phyloP scores from a whole-genome alignment of 2,797 vertebrate genomes.

The Lacerta agilis region DNA sequence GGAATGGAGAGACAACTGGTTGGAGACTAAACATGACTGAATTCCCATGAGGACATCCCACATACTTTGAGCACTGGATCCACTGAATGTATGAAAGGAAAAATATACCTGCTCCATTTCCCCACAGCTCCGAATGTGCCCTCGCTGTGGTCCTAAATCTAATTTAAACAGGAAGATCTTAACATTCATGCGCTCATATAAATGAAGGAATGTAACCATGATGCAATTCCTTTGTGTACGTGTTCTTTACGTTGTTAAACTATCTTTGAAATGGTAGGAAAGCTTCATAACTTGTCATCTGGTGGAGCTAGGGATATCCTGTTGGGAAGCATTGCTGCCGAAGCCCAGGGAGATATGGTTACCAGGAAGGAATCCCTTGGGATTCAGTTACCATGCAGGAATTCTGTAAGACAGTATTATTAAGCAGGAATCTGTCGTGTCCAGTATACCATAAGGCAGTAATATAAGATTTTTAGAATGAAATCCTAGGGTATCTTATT shows the following conservation, averaged over 20 bases:
- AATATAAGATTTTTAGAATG: conserved; percentile 78
- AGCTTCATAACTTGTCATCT: conserved; percentile 68
- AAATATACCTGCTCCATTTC: not conserved
- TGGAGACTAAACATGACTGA: not conserved
- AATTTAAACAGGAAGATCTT: not conserved
- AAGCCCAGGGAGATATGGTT: conserved; percentile 74
- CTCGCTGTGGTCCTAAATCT: not conserved
- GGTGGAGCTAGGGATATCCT: conserved; percentile 64
- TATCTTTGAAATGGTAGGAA: conserved; percentile 57
- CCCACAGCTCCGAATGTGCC: not conserved
- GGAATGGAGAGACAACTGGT: not conserved
- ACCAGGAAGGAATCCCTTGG: conserved; percentile 71
- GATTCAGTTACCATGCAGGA: conserved; percentile 72
- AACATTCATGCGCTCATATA: not conserved
- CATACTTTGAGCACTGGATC: not conserved
- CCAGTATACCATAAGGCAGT: conserved; percentile 70
- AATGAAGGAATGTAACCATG: not conserved
- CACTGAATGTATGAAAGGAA: not conserved
- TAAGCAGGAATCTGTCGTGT: conserved; percentile 72
- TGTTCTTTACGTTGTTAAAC: conserved; percentile 19
- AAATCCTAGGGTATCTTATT: conserved; percentile 73
- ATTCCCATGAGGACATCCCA: not conserved
- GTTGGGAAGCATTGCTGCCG: conserved; percentile 65
- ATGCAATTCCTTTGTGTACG: not conserved
- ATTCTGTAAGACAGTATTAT: conserved; percentile 75